Conservation (phyloP, 2,113 vertebrate species). For the Phaethon lepturus region DNA sequence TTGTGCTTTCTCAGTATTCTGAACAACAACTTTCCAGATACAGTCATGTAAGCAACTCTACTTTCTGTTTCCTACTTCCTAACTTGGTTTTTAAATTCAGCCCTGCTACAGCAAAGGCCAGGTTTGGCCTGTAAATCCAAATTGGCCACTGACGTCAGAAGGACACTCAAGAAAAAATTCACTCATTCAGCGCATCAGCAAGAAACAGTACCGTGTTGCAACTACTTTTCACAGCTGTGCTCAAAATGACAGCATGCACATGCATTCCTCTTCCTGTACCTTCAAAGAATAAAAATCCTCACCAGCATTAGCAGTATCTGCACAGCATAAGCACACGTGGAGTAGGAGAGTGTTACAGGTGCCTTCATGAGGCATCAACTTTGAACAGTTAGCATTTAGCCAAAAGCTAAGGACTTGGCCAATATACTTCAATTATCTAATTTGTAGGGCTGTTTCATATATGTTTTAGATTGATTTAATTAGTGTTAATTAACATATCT, state of each 20-base stretch:
- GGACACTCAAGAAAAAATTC: background rate
- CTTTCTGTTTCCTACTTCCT: background rate
- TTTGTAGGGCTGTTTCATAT: conserved; percentile 2
- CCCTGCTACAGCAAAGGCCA: background rate
- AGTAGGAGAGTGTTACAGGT: background rate
- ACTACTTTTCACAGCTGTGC: background rate
- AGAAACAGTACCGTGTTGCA: background rate
- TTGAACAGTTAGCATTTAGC: background rate
- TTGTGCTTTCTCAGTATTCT: background rate
- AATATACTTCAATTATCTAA: background rate
- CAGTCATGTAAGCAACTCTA: background rate
- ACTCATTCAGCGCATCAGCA: background rate
- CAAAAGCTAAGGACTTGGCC: conserved; percentile 7
- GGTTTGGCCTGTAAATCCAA: background rate
- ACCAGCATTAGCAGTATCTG: background rate
- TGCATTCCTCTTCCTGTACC: background rate
- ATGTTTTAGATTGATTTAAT: conserved; percentile 26
- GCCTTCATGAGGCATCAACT: background rate
- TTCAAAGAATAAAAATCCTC: background rate
- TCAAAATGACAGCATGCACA: background rate
- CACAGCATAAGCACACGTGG: background rate
- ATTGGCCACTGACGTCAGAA: background rate
- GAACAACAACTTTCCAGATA: background rate
- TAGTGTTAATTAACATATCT: conserved; percentile 16
- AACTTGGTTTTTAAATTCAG: background rate